Evolutionary conservation across 1,140 invertebrate species (phyloP).

Genomic region (Onthophagus taurus): DNA sequence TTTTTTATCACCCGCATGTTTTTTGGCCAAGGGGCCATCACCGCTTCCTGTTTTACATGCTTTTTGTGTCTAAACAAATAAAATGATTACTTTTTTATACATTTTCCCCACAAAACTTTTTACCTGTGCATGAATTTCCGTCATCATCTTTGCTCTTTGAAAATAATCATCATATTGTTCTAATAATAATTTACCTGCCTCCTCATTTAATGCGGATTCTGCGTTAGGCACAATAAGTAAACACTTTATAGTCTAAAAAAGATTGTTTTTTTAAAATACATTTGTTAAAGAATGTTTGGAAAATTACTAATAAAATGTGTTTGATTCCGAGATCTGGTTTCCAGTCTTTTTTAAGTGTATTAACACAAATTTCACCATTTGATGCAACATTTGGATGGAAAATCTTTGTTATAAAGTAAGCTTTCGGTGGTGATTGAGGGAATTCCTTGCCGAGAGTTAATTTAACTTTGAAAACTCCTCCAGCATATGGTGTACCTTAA

Average conservation of each 20-base stretch:
- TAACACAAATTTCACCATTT: slow-evolving; percentile 95
- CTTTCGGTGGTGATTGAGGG: slow-evolving; percentile 86
- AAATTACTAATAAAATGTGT: slow-evolving; percentile 81
- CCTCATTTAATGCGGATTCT: slow-evolving; percentile 89
- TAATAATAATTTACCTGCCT: slow-evolving; percentile 82
- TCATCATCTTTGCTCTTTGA: slow-evolving; percentile 85
- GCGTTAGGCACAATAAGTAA: slow-evolving; percentile 89
- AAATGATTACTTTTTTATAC: not conserved
- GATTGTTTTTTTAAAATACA: not conserved
- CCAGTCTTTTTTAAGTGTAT: slow-evolving; percentile 96
- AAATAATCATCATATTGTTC: slow-evolving; percentile 90
- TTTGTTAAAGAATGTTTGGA: too few relatives aligned
- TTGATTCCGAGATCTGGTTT: slow-evolving; percentile 91
- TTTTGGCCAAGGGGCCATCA: slow-evolving; percentile 70
- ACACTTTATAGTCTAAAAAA: slow-evolving; percentile 77
- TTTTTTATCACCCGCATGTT: slow-evolving; percentile 65
- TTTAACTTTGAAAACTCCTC: slow-evolving; percentile 82
- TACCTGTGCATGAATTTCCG: slow-evolving; percentile 82
- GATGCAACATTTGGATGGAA: slow-evolving; percentile 95
- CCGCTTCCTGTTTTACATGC: slow-evolving; percentile 38
- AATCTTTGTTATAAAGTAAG: slow-evolving; percentile 92
- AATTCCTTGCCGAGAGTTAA: slow-evolving; percentile 87
- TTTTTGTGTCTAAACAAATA: slow-evolving; percentile 39
- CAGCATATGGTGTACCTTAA: slow-evolving; percentile 76
- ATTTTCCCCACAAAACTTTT: not conserved